Evolutionary conservation across 2,888 invertebrate genomes (phyloP).

Genomic region (Fragum fragum): DNA sequence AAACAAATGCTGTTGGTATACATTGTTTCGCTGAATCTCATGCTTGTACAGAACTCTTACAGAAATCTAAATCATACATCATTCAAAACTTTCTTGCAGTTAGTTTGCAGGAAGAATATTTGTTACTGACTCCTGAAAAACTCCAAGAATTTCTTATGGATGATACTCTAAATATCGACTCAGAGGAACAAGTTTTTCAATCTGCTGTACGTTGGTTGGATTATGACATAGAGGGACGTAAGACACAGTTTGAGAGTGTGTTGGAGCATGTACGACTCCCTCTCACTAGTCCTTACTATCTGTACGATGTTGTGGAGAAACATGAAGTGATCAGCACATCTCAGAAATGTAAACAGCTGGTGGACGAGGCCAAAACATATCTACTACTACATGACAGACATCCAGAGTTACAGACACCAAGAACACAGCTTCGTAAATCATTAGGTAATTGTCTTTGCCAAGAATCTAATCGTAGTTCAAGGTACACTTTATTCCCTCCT

Average conservation of each 20-base stretch:
- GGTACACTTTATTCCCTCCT: too few species aligned
- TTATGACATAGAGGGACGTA: conserved; percentile 93
- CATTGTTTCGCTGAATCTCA: conserved; percentile 97
- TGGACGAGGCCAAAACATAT: conserved; percentile 88
- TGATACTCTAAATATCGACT: conserved; percentile 96
- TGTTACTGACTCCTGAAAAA: conserved; percentile 93
- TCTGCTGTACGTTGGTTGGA: conserved; percentile 95
- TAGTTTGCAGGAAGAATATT: conserved; percentile 96
- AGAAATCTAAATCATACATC: conserved; percentile 84
- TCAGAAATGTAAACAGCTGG: conserved; percentile 85
- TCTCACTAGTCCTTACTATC: conserved; percentile 87
- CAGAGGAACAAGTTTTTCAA: conserved; percentile 92
- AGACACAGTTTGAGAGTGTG: conserved; percentile 79
- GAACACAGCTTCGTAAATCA: conserved; percentile 86
- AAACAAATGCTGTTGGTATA: conserved; percentile 97
- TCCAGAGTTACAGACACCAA: conserved; percentile 84
- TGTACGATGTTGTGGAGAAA: conserved; percentile 87
- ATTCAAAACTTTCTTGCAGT: conserved; percentile 88
- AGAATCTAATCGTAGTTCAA: too few species aligned
- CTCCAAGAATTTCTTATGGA: conserved; percentile 94
- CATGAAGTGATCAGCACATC: conserved; percentile 85
- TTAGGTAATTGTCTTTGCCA: conserved; percentile 74
- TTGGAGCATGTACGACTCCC: conserved; percentile 88
- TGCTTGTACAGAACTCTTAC: conserved; percentile 93
- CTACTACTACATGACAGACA: conserved; percentile 87